These are phyloP conservation scores for Chrysemys picta DNA, from an alignment of 2,113 vertebrate genomes.

Conservation along the genomic window DNA sequence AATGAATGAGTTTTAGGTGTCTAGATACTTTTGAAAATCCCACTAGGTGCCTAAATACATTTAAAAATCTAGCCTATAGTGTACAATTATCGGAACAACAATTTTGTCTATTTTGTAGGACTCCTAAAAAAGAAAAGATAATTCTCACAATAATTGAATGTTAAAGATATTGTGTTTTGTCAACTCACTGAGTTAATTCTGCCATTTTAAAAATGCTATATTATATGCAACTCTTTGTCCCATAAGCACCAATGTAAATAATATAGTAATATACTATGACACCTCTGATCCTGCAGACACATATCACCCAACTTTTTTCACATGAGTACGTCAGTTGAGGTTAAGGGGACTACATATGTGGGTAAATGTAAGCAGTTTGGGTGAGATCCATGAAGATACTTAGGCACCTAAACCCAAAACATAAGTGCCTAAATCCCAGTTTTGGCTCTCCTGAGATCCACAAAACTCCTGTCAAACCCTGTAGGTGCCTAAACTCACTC, in stretches of 20 bases:
- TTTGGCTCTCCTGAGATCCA: neutral
- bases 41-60: neutral
- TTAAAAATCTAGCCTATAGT: neutral
- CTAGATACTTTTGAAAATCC: neutral
- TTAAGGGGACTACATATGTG: neutral
- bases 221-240: neutral
- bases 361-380: neutral
- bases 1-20: neutral
- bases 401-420: neutral
- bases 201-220: neutral
- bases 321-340: neutral
- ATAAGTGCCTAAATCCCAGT: neutral
- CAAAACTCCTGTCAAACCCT: neutral
- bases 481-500: neutral
- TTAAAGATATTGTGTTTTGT: neutral
- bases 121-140: neutral
- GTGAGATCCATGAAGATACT: neutral
- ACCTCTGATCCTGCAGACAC: neutral
- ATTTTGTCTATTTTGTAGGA: neutral
- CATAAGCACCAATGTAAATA: neutral
- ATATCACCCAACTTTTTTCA: neutral
- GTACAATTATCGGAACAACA: neutral
- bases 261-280: neutral
- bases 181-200: neutral
- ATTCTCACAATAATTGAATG: neutral